A percentile compares a stretch with the other conserved stretches of the same genome.
Evolutionary conservation across 2,888 invertebrate species (phyloP).

Genomic region (Ophion ellenae): DNA sequence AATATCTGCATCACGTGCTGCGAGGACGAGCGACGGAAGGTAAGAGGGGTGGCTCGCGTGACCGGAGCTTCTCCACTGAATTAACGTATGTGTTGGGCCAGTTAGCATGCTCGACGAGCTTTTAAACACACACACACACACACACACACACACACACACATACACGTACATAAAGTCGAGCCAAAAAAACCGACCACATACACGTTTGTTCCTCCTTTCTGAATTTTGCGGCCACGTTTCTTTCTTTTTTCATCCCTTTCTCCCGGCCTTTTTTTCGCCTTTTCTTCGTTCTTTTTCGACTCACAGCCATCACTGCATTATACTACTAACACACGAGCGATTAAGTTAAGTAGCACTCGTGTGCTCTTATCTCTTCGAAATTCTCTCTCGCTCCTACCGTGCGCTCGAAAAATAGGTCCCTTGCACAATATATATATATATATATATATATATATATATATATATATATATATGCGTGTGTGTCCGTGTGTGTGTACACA

Average conservation of each 20-base stretch:
- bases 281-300: constrained; percentile 6
- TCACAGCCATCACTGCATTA: constrained; percentile 47
- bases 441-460: no score
- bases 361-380: constrained; percentile 54
- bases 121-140: constrained; percentile 18
- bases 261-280: constrained; percentile 37
- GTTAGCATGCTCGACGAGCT: constrained; percentile 31
- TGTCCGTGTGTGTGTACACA: no score
- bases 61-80: constrained; percentile 57
- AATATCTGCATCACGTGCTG: constrained; percentile 28
- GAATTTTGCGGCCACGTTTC: neutral
- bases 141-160: constrained; percentile 15
- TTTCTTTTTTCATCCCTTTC: neutral
- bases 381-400: constrained; percentile 5
- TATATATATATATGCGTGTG: no score
- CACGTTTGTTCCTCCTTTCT: constrained; percentile 16
- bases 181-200: constrained; percentile 4
- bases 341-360: constrained; percentile 60
- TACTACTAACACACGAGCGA: constrained; percentile 55
- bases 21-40: neutral
- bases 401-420: constrained; percentile 41
- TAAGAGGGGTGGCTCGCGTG: constrained; percentile 49
- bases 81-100: constrained; percentile 43
- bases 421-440: constrained; percentile 12
- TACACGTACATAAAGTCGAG: constrained; percentile 38